Base-by-base conservation (phyloP, 2,888 invertebrate genomes). In the Deroplatys truncata region DNA sequence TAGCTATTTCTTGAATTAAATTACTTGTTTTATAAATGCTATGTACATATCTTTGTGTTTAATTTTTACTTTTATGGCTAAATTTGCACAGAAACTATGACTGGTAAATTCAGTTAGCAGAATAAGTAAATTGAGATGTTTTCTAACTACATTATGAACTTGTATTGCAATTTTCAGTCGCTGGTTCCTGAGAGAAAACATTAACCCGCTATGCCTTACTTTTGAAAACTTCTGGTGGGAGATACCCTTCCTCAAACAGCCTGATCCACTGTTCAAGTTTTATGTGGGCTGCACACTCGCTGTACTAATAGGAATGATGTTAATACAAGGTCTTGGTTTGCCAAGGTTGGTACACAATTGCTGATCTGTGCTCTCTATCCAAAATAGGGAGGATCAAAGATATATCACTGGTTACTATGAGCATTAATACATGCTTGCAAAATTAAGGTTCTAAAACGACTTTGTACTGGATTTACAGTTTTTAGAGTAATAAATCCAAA, bases 231-330 rank as follows among this genome's bases (percentile, higher is more conserved):
- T 93, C 90, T 94, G 94, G 83, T 95, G 95, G 94, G 98, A 98
- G 93, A 94, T 95, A 91, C 95, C 96, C 7, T 98, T 97, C 93
- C 93, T 97, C 87, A 93, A 95, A 88, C 95, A 97, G 91, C 96
- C 96, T 0, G 98, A 98, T 94, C 97, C 97, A 0, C 95, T 98
- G 91, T 97, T 98, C 92, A 98, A 98, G 93, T 98, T 97, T 93
- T 98, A 97, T 92, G 94, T 97, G 56, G 93, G 95, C 0, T 95
- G 95, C 91, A 94, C 96, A 72, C 93, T 95, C 72, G 92, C 95
- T 82, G 94, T 97, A 28, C 93, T 96, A 84, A 90, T 95, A 25
- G 95, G 95, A 89, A 94, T 95, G 92, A 94, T 96, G 89, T 92
- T 95, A 16, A 95, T 97, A 85, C 96, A 97, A 92, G 94, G 95